Percentiles rank a stretch among this genome's conserved stretches.
phyloP scores from a whole-genome alignment of 1,140 invertebrate genomes.

The Hyles euphorbiae region DNA sequence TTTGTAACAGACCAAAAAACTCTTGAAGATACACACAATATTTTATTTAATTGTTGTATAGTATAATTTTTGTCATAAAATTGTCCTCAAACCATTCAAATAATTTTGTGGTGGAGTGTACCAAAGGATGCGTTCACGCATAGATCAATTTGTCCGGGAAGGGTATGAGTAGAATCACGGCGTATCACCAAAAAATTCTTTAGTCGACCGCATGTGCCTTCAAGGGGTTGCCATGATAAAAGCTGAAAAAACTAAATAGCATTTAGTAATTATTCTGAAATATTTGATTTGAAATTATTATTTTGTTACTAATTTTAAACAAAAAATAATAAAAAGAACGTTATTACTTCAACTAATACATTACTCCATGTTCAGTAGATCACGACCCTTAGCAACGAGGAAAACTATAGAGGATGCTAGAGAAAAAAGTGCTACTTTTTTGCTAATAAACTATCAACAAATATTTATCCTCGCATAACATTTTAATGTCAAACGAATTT shows the following conservation, averaged over 20 bases:
- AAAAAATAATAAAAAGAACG: too few relatives aligned
- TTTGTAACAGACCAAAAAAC: not conserved
- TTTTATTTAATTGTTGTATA: too few relatives aligned
- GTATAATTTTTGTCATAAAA: too few relatives aligned
- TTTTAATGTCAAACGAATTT: too few relatives aligned
- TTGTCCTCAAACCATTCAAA: too few relatives aligned
- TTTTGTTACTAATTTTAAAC: too few relatives aligned
- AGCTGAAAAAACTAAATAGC: not conserved
- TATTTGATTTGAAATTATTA: not conserved
- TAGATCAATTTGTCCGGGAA: constrained; percentile 38
- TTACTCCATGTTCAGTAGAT: too few relatives aligned
- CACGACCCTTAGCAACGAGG: not conserved
- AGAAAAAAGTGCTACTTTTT: not conserved
- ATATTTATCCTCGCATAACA: too few relatives aligned
- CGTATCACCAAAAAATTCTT: constrained; percentile 21
- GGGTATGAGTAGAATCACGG: constrained; percentile 14
- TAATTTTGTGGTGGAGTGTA: too few relatives aligned
- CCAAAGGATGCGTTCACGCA: constrained; percentile 21
- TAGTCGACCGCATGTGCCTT: constrained; percentile 24
- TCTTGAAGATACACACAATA: not conserved
- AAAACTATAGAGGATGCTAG: not conserved
- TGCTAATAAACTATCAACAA: not conserved
- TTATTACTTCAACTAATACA: too few relatives aligned
- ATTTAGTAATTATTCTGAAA: not conserved
- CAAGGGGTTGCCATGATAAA: not conserved